Evolutionary conservation across 2,888 invertebrate genomes (phyloP), one percentile per base, ranked within the genome.

Genomic region (Pteria penguin): DNA sequence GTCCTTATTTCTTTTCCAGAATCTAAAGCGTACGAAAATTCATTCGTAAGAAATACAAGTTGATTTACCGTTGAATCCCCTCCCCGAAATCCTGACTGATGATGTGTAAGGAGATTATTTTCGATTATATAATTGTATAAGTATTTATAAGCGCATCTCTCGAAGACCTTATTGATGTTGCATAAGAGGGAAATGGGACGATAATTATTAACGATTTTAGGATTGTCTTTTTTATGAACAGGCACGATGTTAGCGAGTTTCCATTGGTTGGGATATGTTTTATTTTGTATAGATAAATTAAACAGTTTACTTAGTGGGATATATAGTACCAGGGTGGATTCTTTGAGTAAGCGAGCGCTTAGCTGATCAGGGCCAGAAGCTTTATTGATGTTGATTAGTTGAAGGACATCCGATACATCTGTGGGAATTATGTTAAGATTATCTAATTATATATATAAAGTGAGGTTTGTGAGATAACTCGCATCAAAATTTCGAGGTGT

Each of bases 261-360:
- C 58, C 58, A 57, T 11, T 5, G 22, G 26, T 58, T 4, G 4
- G 22, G 58, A 58, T 24, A n/a, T 4, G 58, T 58, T 24, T 22
- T 58, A 11, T 57, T 62, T 31, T 62, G 18, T 31, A 62, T 22
- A 4, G 62, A 62, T 11, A 62, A 14, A 36, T 33, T 65, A 1
- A 65, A 36, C 24, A 22, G 22, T 36, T 36, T 36, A 65, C 65
- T 45, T 45, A 65, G 3, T 26, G 45, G 3, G 33, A 45, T 32
- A 5, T 2, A 22, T 24, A 32, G 22, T 32, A 24, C 22, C 22
- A 36, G 45, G 5, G 65, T 2, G 4, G 24, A 14, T 36, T 65
- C 65, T 22, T 65, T 65, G 5, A 65, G 65, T 24, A 65, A 18
- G 26, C 65, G 33, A 3, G 65, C 32, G 18, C 33, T 33, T 32